Conservation (phyloP, 2,797 vertebrate species). For the Channallabes apus region DNA sequence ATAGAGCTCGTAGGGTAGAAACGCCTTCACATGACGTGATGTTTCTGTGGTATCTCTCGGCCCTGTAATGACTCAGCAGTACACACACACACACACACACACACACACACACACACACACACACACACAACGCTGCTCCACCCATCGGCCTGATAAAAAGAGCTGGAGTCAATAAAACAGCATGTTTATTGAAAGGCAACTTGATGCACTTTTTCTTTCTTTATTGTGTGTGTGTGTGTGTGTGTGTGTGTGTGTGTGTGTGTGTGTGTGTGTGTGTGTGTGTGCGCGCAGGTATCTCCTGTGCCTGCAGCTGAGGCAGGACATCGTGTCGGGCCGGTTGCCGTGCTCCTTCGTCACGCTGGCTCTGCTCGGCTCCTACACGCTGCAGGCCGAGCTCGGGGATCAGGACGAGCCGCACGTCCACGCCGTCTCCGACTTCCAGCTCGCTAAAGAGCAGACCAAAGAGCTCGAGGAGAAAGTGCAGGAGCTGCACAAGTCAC, state of each 20-base stretch:
- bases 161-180: background rate
- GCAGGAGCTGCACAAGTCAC: slow-evolving; percentile 89
- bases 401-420: slow-evolving; percentile 85
- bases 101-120: background rate
- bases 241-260: background rate
- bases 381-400: slow-evolving; percentile 91
- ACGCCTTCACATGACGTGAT: background rate
- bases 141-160: background rate
- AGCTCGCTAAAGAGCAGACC: slow-evolving; percentile 87
- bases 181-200: too few species aligned
- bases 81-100: background rate
- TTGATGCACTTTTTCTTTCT: too few species aligned
- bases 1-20: too few species aligned
- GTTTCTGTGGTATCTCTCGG: background rate
- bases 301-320: slow-evolving; percentile 95
- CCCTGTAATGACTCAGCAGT: background rate
- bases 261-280: background rate
- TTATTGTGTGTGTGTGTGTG: background rate
- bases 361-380: slow-evolving; percentile 90
- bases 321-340: slow-evolving; percentile 87
- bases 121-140: background rate
- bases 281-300: slow-evolving; percentile 83
- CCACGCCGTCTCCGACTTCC: slow-evolving; percentile 84
- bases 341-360: slow-evolving; percentile 96
- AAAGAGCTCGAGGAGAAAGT: slow-evolving; percentile 97